A percentile compares a stretch with the other conserved stretches of the same genome.
Evolutionary conservation across 2,888 invertebrate species (phyloP).

Genomic region (Chloromyia formosa): DNA sequence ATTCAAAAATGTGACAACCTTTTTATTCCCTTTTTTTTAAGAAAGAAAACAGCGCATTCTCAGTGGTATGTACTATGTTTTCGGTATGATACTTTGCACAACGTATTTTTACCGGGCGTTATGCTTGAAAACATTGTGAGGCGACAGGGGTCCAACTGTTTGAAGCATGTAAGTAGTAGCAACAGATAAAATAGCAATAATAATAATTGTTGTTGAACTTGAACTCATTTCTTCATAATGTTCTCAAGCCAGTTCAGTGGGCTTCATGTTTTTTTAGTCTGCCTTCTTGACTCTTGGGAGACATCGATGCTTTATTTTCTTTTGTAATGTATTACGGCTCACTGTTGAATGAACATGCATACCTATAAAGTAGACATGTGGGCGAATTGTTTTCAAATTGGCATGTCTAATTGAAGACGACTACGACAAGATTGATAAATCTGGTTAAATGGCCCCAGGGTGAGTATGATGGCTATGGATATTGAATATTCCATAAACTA

Average conservation of each 20-base stretch:
- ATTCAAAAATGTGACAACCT: too few species aligned
- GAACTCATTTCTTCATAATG: slow-evolving; percentile 23
- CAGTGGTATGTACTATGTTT: too few species aligned
- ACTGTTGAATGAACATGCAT: not conserved
- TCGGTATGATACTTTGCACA: too few species aligned
- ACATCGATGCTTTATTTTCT: slow-evolving; percentile 3
- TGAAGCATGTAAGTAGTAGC: not conserved
- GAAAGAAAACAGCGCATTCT: too few species aligned
- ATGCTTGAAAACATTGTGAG: too few species aligned
- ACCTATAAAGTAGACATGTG: not conserved
- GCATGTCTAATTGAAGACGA: not conserved
- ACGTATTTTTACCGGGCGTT: too few species aligned
- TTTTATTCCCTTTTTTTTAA: too few species aligned
- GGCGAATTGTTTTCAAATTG: slow-evolving; percentile 8
- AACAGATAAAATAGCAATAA: not conserved
- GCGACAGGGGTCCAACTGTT: too few species aligned
- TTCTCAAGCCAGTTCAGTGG: not conserved
- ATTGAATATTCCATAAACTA: too few species aligned
- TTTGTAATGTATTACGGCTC: not conserved
- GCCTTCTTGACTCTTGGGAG: not conserved
- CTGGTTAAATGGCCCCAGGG: too few species aligned
- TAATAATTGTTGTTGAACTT: slow-evolving; percentile 25
- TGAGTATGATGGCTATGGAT: too few species aligned
- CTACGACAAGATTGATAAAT: too few species aligned
- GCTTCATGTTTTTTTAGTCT: not conserved